Percentiles rank a stretch among this genome's conserved stretches.
These are phyloP conservation scores for Phragmatobia fuliginosa DNA, from an alignment of 2,888 invertebrate genomes.

Conservation along the genomic window DNA sequence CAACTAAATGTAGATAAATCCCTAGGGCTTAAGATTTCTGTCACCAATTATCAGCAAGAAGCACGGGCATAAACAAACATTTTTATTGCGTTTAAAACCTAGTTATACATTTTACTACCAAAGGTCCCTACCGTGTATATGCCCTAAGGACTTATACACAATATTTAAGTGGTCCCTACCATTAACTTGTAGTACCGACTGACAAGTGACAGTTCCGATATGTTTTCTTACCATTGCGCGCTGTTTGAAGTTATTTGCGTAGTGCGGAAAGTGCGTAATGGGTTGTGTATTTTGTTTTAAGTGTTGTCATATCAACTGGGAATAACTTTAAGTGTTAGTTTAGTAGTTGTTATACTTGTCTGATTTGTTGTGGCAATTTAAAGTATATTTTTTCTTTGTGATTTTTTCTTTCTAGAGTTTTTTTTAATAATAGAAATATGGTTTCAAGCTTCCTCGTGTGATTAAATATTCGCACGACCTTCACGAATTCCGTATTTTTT, in stretches of 20 bases:
- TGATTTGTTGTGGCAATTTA: neutral
- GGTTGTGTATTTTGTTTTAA: neutral
- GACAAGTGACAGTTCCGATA: neutral
- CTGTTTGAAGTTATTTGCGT: neutral
- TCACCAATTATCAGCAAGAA: no score
- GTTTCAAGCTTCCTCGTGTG: neutral
- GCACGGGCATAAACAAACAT: no score
- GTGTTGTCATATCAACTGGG: neutral
- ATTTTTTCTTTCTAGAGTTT: neutral
- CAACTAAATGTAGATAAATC: no score
- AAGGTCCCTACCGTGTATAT: neutral
- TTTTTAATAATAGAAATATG: neutral
- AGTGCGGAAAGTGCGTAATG: neutral
- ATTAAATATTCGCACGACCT: neutral
- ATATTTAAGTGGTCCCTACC: neutral
- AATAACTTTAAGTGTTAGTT: neutral
- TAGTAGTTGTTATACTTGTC: neutral
- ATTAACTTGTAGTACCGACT: neutral
- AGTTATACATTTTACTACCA: no score
- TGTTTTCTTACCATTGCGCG: neutral
- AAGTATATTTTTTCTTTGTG: neutral
- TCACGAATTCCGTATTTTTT: no score
- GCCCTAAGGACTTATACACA: neutral
- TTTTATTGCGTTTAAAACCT: no score
- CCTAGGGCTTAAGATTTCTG: no score